These are phyloP conservation scores for Pelosia muscerda DNA, from an alignment of 2,888 invertebrate genomes.

Conservation along the genomic window DNA sequence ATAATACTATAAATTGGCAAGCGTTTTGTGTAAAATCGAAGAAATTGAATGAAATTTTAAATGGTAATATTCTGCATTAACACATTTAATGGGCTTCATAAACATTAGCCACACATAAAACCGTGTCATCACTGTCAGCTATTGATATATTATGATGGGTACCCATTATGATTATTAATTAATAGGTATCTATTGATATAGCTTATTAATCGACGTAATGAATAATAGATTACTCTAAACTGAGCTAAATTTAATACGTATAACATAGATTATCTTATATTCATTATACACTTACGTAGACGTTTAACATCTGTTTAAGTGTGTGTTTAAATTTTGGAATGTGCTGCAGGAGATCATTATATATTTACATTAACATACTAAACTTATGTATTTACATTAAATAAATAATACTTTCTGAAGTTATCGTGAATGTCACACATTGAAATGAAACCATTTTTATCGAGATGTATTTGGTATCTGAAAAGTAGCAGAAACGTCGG, in stretches of 20 bases:
- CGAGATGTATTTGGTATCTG: no score
- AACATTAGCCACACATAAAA: background rate
- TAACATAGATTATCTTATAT: background rate
- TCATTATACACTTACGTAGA: constrained; percentile 47
- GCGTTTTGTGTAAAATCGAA: background rate
- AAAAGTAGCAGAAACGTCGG: no score
- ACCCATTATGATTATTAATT: background rate
- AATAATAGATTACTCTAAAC: background rate
- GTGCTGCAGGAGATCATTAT: constrained; percentile 76
- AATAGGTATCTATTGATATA: background rate
- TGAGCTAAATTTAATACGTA: background rate
- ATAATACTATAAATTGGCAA: background rate
- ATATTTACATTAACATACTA: constrained; percentile 59
- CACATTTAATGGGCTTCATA: background rate
- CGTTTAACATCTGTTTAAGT: constrained; percentile 66
- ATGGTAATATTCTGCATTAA: background rate
- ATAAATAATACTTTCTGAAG: no score
- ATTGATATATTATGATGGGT: background rate
- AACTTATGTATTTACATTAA: constrained; percentile 25
- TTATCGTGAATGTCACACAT: no score
- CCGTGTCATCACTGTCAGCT: background rate
- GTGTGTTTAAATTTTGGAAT: constrained; percentile 73
- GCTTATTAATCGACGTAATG: background rate
- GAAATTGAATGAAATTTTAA: background rate
- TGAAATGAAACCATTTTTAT: no score